Conservation (phyloP, 37 sponge, comb jelly and placozoan genomes). For the Diacarnus erythraeanus region DNA sequence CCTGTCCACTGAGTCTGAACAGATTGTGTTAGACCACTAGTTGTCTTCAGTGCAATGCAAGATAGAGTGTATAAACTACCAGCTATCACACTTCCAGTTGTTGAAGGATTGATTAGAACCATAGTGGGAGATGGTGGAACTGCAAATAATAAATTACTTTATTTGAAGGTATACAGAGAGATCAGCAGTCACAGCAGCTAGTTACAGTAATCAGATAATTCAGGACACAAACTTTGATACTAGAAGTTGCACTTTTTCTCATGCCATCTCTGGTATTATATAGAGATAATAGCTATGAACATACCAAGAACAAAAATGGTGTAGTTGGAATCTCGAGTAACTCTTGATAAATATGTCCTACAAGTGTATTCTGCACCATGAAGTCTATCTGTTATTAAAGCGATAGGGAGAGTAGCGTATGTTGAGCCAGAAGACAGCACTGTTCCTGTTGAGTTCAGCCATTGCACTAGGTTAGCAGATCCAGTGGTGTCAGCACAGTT, state of each 20-base stretch:
- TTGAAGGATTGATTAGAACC: not conserved
- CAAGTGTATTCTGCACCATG: not conserved
- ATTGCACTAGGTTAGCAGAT: constrained; percentile 1
- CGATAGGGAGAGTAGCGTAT: not conserved
- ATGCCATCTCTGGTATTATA: not conserved
- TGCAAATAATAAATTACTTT: not conserved
- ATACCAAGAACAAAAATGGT: constrained; percentile 13
- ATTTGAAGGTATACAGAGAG: not conserved
- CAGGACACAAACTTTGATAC: not conserved
- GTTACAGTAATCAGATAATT: not conserved
- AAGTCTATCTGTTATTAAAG: not conserved
- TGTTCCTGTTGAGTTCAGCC: constrained; percentile 13
- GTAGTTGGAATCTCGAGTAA: not conserved
- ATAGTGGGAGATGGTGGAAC: constrained; percentile 1
- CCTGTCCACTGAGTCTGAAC: constrained; percentile 15
- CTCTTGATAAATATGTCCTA: not conserved
- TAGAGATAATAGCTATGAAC: not conserved
- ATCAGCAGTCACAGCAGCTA: not conserved
- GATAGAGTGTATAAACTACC: constrained; percentile 5
- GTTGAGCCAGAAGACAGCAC: constrained; percentile 10
- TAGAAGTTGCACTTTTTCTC: no score
- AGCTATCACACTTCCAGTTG: not conserved
- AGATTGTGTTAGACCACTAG: constrained; percentile 8
- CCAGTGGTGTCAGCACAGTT: constrained; percentile 16
- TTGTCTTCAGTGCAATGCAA: constrained; percentile 10